Percentiles rank a stretch among this genome's conserved stretches.
These are phyloP conservation scores for Craseonycteris thonglongyai DNA, from an alignment of 2,113 vertebrate genomes.

Conservation along the genomic window DNA sequence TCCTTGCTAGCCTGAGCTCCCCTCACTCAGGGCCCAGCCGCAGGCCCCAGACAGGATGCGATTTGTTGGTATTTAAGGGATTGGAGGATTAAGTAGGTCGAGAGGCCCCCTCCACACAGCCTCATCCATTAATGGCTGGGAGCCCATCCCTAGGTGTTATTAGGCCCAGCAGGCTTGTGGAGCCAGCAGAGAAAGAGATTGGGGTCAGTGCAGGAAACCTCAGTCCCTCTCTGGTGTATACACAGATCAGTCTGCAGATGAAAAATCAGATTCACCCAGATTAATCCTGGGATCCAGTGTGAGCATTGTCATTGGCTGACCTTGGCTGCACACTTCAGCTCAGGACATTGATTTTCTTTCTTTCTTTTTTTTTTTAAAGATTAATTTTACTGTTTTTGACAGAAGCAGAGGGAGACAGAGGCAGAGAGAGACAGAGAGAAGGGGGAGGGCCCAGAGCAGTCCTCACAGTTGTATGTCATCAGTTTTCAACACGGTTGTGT, in stretches of 20 bases:
- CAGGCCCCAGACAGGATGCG: not conserved
- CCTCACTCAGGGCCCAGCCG: not conserved
- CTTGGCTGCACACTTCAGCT: not conserved
- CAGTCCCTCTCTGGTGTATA: not conserved
- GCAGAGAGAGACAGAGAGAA: too few relatives aligned
- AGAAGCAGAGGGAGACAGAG: too few relatives aligned
- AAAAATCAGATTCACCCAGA: not conserved
- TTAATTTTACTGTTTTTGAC: too few relatives aligned
- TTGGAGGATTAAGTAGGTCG: constrained; percentile 31
- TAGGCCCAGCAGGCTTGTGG: not conserved
- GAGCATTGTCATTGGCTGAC: not conserved
- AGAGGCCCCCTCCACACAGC: not conserved
- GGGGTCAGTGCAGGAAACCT: not conserved
- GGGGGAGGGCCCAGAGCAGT: too few relatives aligned
- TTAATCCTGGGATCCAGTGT: not conserved
- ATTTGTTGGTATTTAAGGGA: constrained; percentile 40
- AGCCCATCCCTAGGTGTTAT: not conserved
- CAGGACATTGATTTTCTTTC: not conserved
- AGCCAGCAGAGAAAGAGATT: constrained; percentile 20
- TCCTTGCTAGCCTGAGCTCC: not conserved
- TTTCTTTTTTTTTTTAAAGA: too few relatives aligned
- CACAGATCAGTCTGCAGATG: not conserved
- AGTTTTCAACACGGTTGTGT: too few relatives aligned
- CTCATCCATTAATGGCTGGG: constrained; percentile 4
- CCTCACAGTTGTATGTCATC: too few relatives aligned